Percentiles rank a stretch among this genome's conserved stretches.
Conservation (phyloP, 1,140 invertebrate species). For the Camponotus pennsylvanicus region DNA sequence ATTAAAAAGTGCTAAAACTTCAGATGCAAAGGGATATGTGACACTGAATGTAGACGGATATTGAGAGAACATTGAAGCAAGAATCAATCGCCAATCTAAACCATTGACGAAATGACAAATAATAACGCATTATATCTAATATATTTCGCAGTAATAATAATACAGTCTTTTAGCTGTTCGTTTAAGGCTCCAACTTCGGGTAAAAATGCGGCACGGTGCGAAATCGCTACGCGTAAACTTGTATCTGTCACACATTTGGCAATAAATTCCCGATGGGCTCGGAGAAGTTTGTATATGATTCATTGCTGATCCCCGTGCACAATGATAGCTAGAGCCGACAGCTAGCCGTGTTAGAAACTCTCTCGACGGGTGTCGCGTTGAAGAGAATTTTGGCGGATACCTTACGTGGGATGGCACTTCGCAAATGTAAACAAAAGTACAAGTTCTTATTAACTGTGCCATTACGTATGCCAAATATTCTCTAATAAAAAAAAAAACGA, state of each 20-base stretch:
- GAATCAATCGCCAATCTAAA: conserved; percentile 4
- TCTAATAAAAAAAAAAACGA: conserved; percentile 21
- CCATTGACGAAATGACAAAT: conserved; percentile 16
- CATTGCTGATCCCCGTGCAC: conserved; percentile 39
- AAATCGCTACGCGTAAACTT: conserved; percentile 2
- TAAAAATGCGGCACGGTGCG: conserved; percentile 2
- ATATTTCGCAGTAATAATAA: conserved; percentile 27
- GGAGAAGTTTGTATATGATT: conserved; percentile 38
- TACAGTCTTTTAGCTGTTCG: neutral
- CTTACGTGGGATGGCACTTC: conserved; percentile 55
- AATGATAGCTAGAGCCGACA: conserved; percentile 5
- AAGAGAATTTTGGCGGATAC: conserved; percentile 69
- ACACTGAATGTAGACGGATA: neutral
- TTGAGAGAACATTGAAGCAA: neutral
- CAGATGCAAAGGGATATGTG: neutral
- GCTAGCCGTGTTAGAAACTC: conserved; percentile 5
- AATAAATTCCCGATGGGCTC: conserved; percentile 35
- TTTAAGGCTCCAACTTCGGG: conserved; percentile 22
- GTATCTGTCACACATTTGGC: conserved; percentile 16
- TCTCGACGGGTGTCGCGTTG: conserved; percentile 40
- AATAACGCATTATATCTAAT: neutral
- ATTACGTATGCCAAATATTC: conserved; percentile 74
- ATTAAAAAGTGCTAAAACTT: neutral
- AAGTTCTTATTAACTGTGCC: conserved; percentile 64
- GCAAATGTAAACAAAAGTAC: conserved; percentile 47